Evolutionary conservation across 2,888 invertebrate genomes (phyloP), one percentile per base, ranked within the genome.

Genomic region (Harpagoxenus sublaevis): DNA sequence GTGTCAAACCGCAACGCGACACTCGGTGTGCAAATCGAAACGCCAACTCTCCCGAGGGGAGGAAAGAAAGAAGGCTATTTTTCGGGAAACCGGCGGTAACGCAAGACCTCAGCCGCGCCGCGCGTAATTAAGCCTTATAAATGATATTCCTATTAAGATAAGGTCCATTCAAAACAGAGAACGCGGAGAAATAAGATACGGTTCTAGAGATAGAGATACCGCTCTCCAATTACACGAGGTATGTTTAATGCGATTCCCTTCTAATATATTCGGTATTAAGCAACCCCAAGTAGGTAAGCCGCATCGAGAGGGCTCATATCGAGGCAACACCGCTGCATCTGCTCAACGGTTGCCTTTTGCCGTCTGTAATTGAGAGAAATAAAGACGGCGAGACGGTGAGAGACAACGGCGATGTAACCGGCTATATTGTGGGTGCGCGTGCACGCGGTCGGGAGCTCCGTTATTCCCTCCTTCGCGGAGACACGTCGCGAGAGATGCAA

Each of bases 1-100:
- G 45, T 86, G 83, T 86, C 89, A 75, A 85, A 78, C 83, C 53
- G 89, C 84, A 74, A 88, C 28, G 68, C 82, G 89, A 87, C 55
- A 86, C 79, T 83, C 66, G 28, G 65, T 39, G 31, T 8, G 12
- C 1, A 66, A n/a, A 66, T 0, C 23, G 35, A 53, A 53, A 39
- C 35, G 4, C 18, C 3, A 63, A 53, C 42, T 55, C 45, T 57
- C n/a, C 8, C 66, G 8, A 3, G 23, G 23, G 8, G 18, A 31
- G 28, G n/a, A 5, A 23, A 15, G 9, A 15, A 31, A 55, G 42
- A 23, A n/a, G 8, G 15, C 1, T 28, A 45, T 75, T 51, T 48
- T 65, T 65, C 10, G 6, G 15, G 3, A 28, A 31, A n/a, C 0
- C 8, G 55, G 0, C 6, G 5, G n/a, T 60, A 42, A 66, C 18